Conservation (phyloP, 2,113 vertebrate genomes). For the Urocolius indicus region DNA sequence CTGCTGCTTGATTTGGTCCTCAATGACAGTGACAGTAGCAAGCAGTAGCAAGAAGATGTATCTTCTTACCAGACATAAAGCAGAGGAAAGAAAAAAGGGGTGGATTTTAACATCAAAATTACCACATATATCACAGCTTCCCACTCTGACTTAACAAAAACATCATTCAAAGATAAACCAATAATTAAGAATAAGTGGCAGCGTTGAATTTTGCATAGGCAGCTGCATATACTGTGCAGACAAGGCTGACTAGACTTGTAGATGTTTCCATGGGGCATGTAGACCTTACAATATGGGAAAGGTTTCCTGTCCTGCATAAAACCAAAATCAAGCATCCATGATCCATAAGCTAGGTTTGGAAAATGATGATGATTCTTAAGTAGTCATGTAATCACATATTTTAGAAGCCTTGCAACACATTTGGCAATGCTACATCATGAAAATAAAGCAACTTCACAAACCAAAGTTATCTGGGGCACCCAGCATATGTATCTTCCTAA, state of each 20-base stretch:
- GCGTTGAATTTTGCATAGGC: not conserved
- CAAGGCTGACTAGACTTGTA: not conserved
- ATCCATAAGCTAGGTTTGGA: not conserved
- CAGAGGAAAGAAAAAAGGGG: not conserved
- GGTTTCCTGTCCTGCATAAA: not conserved
- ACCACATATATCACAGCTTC: not conserved
- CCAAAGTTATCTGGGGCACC: not conserved
- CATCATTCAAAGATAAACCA: not conserved
- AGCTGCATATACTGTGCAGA: not conserved
- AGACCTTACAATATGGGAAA: not conserved
- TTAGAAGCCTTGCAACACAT: not conserved
- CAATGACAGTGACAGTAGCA: not conserved
- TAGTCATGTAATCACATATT: not conserved
- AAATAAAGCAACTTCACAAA: not conserved
- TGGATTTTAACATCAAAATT: not conserved
- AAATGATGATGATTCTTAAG: not conserved
- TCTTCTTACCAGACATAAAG: not conserved
- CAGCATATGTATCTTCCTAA: not conserved
- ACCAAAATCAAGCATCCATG: not conserved
- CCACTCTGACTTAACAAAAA: not conserved
- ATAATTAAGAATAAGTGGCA: not conserved
- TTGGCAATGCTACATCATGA: not conserved
- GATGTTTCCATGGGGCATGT: not conserved
- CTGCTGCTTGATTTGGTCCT: not conserved
- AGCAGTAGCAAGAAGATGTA: not conserved